Evolutionary conservation across 2,797 vertebrate species (phyloP).

Genomic region (Cetoscarus ocellatus): DNA sequence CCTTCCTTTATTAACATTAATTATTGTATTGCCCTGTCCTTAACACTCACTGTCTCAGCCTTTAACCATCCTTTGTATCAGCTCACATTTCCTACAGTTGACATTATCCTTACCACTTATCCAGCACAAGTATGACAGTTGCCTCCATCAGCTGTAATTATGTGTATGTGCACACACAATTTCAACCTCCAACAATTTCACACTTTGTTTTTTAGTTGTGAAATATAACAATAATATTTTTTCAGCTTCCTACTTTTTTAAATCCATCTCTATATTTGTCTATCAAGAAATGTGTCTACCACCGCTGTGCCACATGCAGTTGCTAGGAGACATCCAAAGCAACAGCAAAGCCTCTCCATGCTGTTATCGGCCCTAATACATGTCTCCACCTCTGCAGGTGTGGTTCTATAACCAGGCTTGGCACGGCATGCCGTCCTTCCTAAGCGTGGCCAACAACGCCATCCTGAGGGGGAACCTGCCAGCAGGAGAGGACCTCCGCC

Average conservation of each 20-base stretch:
- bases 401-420: constrained; percentile 99
- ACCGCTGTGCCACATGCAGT: constrained; percentile 9
- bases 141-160: too few species aligned
- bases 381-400: constrained; percentile 82
- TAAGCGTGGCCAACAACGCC: constrained; percentile 94
- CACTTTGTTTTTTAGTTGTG: neutral
- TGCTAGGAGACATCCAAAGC: constrained; percentile 51
- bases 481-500: constrained; percentile 80
- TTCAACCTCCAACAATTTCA: neutral
- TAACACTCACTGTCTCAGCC: too few species aligned
- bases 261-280: constrained; percentile 17
- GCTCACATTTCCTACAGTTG: too few species aligned
- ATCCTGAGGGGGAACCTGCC: constrained; percentile 92
- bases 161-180: too few species aligned
- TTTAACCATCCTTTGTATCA: too few species aligned
- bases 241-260: neutral
- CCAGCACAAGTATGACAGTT: too few species aligned
- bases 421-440: constrained; percentile 92
- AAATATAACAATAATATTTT: neutral
- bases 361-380: constrained; percentile 10
- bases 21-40: too few species aligned
- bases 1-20: too few species aligned
- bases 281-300: neutral
- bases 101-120: too few species aligned
- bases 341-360: constrained; percentile 6